phyloP scores from a whole-genome alignment of 2,113 vertebrate genomes.

The Megaptera novaeangliae region DNA sequence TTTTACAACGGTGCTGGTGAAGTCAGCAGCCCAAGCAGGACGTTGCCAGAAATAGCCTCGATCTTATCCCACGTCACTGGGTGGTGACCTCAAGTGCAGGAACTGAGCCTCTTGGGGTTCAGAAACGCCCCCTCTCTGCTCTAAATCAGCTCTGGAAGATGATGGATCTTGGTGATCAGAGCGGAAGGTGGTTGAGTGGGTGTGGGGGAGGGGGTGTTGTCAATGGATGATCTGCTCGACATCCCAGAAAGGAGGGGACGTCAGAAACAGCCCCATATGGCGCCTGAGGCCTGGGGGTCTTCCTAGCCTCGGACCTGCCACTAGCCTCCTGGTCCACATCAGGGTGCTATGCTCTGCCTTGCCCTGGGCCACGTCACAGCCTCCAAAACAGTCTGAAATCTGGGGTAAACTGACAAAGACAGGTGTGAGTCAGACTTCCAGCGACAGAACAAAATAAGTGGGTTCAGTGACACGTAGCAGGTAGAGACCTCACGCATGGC shows the following conservation, averaged over 20 bases:
- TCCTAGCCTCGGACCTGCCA: neutral
- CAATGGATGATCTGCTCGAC: neutral
- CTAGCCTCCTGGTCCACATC: neutral
- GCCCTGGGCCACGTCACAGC: rapidly evolving
- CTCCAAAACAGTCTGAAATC: neutral
- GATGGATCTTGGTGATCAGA: rapidly evolving
- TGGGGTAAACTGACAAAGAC: neutral
- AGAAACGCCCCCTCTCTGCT: neutral
- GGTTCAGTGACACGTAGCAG: neutral
- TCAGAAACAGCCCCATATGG: neutral
- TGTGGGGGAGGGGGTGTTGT: neutral
- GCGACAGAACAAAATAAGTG: rapidly evolving
- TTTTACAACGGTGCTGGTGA: neutral
- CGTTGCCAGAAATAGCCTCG: neutral
- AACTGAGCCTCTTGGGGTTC: neutral
- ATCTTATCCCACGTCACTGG: neutral
- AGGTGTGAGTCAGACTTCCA: neutral
- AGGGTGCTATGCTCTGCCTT: neutral
- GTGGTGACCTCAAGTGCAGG: neutral
- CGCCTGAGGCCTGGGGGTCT: neutral
- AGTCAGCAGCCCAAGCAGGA: neutral
- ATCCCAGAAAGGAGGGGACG: rapidly evolving
- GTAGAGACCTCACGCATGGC: rapidly evolving
- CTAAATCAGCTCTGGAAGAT: neutral
- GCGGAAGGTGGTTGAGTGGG: neutral